Conservation (phyloP, 1,140 invertebrate species). For the Meloidogyne floridensis region DNA sequence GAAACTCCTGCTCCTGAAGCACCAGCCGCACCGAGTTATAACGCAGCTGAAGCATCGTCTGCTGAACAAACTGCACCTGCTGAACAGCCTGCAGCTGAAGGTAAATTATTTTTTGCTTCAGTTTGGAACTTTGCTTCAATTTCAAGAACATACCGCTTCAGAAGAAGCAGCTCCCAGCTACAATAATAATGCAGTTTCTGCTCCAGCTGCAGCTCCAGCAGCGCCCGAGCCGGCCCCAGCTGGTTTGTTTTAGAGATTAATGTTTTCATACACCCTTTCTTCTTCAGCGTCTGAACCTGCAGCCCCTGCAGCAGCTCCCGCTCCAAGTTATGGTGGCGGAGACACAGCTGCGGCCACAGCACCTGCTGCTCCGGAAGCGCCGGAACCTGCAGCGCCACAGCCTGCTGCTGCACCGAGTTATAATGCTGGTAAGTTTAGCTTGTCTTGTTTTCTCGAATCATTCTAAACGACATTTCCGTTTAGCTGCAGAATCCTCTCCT, state of each 20-base stretch:
- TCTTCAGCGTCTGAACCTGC: conserved; percentile 11
- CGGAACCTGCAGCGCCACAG: conserved; percentile 19
- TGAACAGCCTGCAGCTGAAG: neutral
- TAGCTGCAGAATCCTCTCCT: neutral
- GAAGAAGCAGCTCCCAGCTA: neutral
- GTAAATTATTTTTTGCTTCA: neutral
- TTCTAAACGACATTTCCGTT: neutral
- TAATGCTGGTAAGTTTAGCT: conserved; percentile 11
- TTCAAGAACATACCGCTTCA: neutral
- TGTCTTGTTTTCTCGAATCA: neutral
- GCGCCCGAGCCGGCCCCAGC: conserved; percentile 36
- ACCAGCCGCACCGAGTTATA: conserved; percentile 26
- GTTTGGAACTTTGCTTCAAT: neutral
- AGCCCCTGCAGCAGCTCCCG: conserved; percentile 46
- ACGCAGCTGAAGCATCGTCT: conserved; percentile 15
- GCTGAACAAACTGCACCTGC: neutral
- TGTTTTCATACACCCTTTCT: neutral
- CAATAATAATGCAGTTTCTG: neutral
- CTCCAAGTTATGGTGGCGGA: neutral
- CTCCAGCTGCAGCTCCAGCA: neutral
- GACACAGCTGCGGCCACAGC: conserved; percentile 1
- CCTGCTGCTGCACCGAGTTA: conserved; percentile 29
- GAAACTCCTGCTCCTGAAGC: conserved; percentile 23
- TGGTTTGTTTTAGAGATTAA: conserved; percentile 32
- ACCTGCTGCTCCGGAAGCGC: conserved; percentile 7